A percentile compares a stretch with the other conserved stretches of the same genome.
Conservation (phyloP, 2,888 invertebrate species). For the Sarcophaga caerulescens region DNA sequence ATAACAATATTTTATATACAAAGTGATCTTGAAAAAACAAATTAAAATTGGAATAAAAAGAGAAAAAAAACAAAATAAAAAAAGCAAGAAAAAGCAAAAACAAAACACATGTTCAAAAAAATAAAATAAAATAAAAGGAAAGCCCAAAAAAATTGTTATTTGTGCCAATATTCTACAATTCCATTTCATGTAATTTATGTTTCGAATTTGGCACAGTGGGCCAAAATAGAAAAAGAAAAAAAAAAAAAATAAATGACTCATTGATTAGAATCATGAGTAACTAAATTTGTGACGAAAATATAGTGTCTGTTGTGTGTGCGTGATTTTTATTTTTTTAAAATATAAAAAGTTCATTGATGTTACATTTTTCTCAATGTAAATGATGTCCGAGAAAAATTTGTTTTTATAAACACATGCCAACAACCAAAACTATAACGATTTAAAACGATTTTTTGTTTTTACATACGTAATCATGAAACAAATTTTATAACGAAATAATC, state of each 20-base stretch:
- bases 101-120: slow-evolving; percentile 15
- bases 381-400: slow-evolving; percentile 47
- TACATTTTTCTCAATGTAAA: slow-evolving; percentile 22
- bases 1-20: not conserved
- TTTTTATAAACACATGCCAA: slow-evolving; percentile 13
- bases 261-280: slow-evolving; percentile 4
- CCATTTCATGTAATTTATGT: slow-evolving; percentile 23
- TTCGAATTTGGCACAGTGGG: slow-evolving; percentile 65
- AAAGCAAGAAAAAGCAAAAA: too few species aligned
- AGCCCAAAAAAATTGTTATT: not conserved
- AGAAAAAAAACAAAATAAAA: slow-evolving; percentile 8
- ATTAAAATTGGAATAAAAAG: slow-evolving; percentile 11
- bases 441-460: too few species aligned
- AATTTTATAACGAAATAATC: too few species aligned
- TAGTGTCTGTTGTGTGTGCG: not conserved
- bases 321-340: slow-evolving; percentile 1
- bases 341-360: slow-evolving; percentile 33
- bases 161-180: slow-evolving; percentile 13
- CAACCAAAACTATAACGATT: not conserved
- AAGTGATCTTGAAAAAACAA: slow-evolving; percentile 33
- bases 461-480: too few species aligned
- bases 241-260: slow-evolving; percentile 50
- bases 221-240: slow-evolving; percentile 7
- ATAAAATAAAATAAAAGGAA: slow-evolving; percentile 27
- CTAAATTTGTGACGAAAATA: slow-evolving; percentile 42